Percentiles rank a stretch among this genome's conserved stretches.
Evolutionary conservation across 64 coral and sea anemone genomes (phyloP).

Genomic region (Pocillopora verrucosa): DNA sequence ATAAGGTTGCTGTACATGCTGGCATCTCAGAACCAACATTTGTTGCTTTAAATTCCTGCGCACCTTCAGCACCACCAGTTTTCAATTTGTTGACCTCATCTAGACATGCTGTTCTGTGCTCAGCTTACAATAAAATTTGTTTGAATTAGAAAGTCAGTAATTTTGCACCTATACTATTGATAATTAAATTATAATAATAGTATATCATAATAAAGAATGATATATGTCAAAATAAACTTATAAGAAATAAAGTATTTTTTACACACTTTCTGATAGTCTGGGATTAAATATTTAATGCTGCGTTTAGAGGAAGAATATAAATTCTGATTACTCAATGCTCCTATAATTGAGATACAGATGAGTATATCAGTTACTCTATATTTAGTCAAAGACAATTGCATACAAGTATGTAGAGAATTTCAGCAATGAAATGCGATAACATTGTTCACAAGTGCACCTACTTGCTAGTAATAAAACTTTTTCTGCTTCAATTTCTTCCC

Average conservation of each 20-base stretch:
- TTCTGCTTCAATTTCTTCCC: constrained; percentile 95
- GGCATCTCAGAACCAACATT: neutral
- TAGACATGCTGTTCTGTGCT: constrained; percentile 89
- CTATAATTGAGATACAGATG: too few relatives aligned
- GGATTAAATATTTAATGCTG: too few relatives aligned
- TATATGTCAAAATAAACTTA: too few relatives aligned
- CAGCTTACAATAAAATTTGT: constrained; percentile 47
- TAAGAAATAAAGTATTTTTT: too few relatives aligned
- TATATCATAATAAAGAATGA: neutral
- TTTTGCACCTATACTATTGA: neutral
- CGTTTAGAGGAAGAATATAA: too few relatives aligned
- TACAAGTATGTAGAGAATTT: too few relatives aligned
- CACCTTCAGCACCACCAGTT: constrained; percentile 6
- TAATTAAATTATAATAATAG: neutral
- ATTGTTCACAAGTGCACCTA: constrained; percentile 25
- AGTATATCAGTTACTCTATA: too few relatives aligned
- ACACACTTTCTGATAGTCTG: too few relatives aligned
- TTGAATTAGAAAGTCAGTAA: neutral
- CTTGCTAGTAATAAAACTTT: constrained; percentile 86
- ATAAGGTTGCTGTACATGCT: constrained; percentile 68
- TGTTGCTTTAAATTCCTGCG: too few relatives aligned
- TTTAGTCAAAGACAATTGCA: too few relatives aligned
- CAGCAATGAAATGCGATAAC: neutral
- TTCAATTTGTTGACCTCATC: constrained; percentile 94
- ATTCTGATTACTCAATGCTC: too few relatives aligned